Evolutionary conservation across 1,140 invertebrate genomes (phyloP).

Genomic region (Chymomyza costata): DNA sequence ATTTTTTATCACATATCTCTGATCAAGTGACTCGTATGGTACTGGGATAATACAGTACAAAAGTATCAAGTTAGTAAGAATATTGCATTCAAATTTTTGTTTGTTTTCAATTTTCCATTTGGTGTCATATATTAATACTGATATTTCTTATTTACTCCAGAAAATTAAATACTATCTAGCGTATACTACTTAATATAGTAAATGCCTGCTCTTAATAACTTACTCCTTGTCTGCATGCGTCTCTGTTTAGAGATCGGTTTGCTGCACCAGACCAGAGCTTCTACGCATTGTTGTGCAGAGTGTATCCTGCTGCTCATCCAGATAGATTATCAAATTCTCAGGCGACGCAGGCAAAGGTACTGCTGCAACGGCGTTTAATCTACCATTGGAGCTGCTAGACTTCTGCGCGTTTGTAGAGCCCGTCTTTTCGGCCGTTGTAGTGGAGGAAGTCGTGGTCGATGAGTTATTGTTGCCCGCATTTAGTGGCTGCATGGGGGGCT

Average conservation of each 20-base stretch:
- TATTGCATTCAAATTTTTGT: too few relatives aligned
- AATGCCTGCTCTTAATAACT: too few relatives aligned
- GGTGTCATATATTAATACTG: too few relatives aligned
- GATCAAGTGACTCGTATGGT: too few relatives aligned
- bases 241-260: conserved; percentile 54
- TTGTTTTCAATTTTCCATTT: too few relatives aligned
- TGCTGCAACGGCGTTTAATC: conserved; percentile 10
- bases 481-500: conserved; percentile 30
- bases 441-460: conserved; percentile 58
- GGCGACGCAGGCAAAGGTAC: not conserved
- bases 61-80: too few relatives aligned
- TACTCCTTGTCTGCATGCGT: too few relatives aligned
- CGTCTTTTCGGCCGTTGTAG: conserved; percentile 54
- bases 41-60: too few relatives aligned
- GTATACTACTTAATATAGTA: too few relatives aligned
- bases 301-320: conserved; percentile 51
- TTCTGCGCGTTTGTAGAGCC: conserved; percentile 48
- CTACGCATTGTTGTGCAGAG: conserved; percentile 45
- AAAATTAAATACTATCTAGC: too few relatives aligned
- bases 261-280: conserved; percentile 38
- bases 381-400: conserved; percentile 52
- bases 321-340: conserved; percentile 55
- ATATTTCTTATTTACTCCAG: too few relatives aligned
- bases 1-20: too few relatives aligned
- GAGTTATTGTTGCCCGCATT: conserved; percentile 60